Evolutionary conservation across 1,140 invertebrate genomes (phyloP), one percentile per base, ranked within the genome.

Genomic region (Onthophagus taurus): DNA sequence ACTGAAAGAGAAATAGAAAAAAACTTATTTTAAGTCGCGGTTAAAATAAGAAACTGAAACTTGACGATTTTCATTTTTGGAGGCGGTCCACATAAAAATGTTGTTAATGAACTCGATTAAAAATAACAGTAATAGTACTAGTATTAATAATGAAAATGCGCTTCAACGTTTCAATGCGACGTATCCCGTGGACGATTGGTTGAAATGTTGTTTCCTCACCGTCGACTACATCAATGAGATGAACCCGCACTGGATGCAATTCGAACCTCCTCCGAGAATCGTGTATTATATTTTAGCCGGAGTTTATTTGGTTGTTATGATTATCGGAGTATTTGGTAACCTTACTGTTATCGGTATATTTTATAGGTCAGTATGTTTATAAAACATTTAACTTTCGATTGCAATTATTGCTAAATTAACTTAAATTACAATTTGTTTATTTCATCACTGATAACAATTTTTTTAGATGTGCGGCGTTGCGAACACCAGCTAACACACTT

Each of bases 401-500:
- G 13, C 3, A n/a, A 13, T 14, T 12, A 31, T 20, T 1, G 12
- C 34, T 34, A 20, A 19, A 33, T 37, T 20, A 37, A 31, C 20
- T 44, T 6, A 44, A 30, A 31, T 11, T 21, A 13, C 38, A 17
- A 13, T 31, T 31, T 38, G n/a, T 31, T 44, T 31, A 14, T 49
- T 0, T 33, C 14, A 17, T 66, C n/a, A n/a, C n/a, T n/a, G n/a
- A n/a, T n/a, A n/a, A n/a, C n/a, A n/a, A n/a, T n/a, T n/a, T n/a
- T n/a, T 66, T 58, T 65, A 85, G 84, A 54, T 81, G 78, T 46
- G 75, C 77, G 52, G 72, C 73, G 1, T 64, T 89, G 24, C 68
- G 81, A 24, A 86, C 83, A 2, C 77, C 83, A 8, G 80, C 83
- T 1, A 87, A 87, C 54, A 80, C 81, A 50, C 64, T 88, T 12